phyloP scores from a whole-genome alignment of 2,888 invertebrate genomes.

The Drosophila dives region DNA sequence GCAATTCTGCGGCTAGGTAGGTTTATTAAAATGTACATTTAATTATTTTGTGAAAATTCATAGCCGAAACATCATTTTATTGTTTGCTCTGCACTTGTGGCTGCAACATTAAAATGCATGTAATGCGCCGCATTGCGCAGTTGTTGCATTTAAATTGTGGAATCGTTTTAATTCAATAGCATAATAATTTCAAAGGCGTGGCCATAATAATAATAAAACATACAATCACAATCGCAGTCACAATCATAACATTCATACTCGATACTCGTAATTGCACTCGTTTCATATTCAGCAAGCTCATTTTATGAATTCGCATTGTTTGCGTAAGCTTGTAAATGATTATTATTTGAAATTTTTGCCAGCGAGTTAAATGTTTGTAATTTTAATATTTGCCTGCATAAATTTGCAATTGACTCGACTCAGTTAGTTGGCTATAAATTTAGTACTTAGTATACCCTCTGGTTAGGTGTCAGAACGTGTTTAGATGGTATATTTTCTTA shows the following conservation, averaged over 20 bases:
- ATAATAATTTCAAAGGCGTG: constrained; percentile 27
- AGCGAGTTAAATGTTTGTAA: constrained; percentile 21
- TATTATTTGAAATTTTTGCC: constrained; percentile 31
- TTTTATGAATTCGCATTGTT: constrained; percentile 22
- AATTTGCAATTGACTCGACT: constrained; percentile 26
- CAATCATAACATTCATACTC: constrained; percentile 33
- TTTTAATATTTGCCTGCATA: constrained; percentile 17
- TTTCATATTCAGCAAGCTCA: constrained; percentile 22
- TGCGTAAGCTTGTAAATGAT: constrained; percentile 19
- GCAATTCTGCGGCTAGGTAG: background rate
- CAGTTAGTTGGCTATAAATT: constrained; percentile 12
- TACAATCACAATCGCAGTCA: constrained; percentile 27
- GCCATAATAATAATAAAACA: constrained; percentile 31
- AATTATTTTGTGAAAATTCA: constrained; percentile 64
- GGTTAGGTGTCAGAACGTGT: background rate
- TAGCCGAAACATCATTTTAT: constrained; percentile 46
- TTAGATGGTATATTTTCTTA: background rate
- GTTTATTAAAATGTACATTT: constrained; percentile 72
- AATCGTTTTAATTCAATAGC: constrained; percentile 37
- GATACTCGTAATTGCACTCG: constrained; percentile 28
- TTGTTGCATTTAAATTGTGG: constrained; percentile 36
- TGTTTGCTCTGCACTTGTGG: constrained; percentile 66
- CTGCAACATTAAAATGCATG: constrained; percentile 53
- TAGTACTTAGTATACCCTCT: constrained; percentile 2
- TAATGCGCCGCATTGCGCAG: constrained; percentile 33